Evolutionary conservation across 1,140 invertebrate species (phyloP), one percentile per base, ranked within the genome.

Genomic region (Aphidius gifuensis): DNA sequence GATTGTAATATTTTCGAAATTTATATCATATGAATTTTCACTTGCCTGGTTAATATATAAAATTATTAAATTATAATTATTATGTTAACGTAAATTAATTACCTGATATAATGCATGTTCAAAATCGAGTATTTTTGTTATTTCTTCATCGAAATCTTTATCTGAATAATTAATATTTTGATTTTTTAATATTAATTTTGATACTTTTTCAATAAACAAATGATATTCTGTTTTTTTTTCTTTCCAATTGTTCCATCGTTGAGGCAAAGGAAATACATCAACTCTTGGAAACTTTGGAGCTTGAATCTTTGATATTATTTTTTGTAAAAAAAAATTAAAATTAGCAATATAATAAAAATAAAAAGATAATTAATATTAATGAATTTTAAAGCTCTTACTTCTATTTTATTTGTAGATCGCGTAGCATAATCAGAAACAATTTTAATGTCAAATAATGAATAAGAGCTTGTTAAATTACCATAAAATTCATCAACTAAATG

Each of bases 401-500:
- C 6, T 38, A 54, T 54, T 6, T 16, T 9, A 54, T 54, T 38
- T 1, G 11, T 9, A 8, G 21, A 9, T 21, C 51, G 5, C 1
- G 21, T 39, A 2, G 32, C 21, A 54, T 38, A 54, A 40, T 38
- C 32, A 32, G 51, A 5, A 11, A 6, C 39, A 32, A 39, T 40
- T 38, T 7, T 16, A 6, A 54, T 54, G 5, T 40, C 39, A 39
- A 32, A 54, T 7, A 40, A 3, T 2, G 21, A 32, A 39, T 39
- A 54, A 8, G 11, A 21, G 9, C 51, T 16, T 7, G 23, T 38
- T 40, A 54, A 39, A 6, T 54, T 16, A 5, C 16, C 5, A 40
- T 54, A 54, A 54, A 21, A 39, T 32, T 54, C 51, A 54, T 54
- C 51, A 32, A 54, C 23, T 1, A 21, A 5, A 7, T 54, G 51